Percentiles rank a stretch among this genome's conserved stretches.
Conservation (phyloP, 2,797 vertebrate species). For the Arvicola amphibius region DNA sequence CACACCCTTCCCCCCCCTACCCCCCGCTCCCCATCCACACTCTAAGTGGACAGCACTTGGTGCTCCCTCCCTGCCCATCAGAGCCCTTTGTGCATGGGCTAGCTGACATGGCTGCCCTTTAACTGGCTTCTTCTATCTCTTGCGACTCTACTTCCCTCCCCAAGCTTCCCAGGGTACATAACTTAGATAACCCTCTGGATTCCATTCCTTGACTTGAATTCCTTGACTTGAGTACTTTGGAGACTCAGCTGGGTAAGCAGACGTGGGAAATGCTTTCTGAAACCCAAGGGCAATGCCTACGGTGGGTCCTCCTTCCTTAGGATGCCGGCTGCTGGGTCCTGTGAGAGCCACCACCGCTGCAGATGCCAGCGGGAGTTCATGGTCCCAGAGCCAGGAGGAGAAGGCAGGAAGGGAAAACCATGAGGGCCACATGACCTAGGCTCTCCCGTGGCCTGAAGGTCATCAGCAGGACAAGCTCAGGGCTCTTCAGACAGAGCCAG, state of each 20-base stretch:
- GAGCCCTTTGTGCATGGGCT: neutral
- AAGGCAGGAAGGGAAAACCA: neutral
- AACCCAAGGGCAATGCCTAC: too few species aligned
- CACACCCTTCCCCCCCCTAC: too few species aligned
- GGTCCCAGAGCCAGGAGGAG: neutral
- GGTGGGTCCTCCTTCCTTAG: too few species aligned
- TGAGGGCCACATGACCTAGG: neutral
- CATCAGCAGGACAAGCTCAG: rapidly evolving
- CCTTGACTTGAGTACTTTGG: neutral
- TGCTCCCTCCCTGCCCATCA: rapidly evolving
- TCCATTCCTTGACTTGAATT: too few species aligned
- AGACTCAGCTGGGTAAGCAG: neutral
- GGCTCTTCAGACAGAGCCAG: too few species aligned
- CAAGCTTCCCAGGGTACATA: neutral
- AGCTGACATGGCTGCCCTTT: neutral
- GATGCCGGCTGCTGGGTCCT: neutral
- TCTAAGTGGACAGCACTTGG: neutral
- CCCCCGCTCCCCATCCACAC: neutral
- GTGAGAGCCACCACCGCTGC: neutral
- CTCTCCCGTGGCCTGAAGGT: neutral
- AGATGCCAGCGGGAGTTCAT: rapidly evolving
- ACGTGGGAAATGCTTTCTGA: neutral
- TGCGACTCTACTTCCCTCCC: neutral
- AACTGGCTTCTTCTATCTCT: neutral
- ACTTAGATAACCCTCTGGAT: neutral